phyloP scores from a whole-genome alignment of 2,113 vertebrate genomes.

The Trachemys scripta region DNA sequence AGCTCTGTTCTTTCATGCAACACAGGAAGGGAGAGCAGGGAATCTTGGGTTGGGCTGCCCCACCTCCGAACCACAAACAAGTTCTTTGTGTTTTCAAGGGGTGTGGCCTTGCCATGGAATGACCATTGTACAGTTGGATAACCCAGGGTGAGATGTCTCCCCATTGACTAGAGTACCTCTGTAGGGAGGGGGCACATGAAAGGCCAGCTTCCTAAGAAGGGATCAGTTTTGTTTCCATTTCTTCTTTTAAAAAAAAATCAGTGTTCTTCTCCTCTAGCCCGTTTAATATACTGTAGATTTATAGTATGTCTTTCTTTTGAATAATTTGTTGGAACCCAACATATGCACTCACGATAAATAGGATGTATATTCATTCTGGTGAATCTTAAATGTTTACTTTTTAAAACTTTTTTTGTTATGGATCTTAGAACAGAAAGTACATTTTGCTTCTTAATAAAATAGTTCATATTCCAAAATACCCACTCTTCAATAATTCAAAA shows the following conservation, averaged over 20 bases:
- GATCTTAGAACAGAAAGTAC: background rate
- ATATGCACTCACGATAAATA: background rate
- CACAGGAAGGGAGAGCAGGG: background rate
- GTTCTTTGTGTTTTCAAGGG: background rate
- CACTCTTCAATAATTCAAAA: constrained; percentile 29
- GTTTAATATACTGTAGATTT: constrained; percentile 2
- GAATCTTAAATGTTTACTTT: background rate
- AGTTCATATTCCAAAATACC: background rate
- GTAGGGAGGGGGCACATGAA: background rate
- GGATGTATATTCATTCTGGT: background rate
- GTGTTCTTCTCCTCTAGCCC: background rate
- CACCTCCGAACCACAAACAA: background rate
- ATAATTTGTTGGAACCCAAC: background rate
- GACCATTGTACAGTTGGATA: background rate
- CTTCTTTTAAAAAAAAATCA: background rate
- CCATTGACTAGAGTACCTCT: background rate
- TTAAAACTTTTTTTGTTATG: background rate
- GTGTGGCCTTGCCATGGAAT: background rate
- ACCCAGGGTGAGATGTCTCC: background rate
- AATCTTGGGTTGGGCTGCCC: background rate
- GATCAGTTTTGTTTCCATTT: background rate
- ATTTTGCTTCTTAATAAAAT: constrained; percentile 35
- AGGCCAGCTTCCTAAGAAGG: background rate
- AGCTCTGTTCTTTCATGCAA: background rate
- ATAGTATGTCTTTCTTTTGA: background rate